phyloP scores from a whole-genome alignment of 2,888 invertebrate species.

The Drosophila mettleri region DNA sequence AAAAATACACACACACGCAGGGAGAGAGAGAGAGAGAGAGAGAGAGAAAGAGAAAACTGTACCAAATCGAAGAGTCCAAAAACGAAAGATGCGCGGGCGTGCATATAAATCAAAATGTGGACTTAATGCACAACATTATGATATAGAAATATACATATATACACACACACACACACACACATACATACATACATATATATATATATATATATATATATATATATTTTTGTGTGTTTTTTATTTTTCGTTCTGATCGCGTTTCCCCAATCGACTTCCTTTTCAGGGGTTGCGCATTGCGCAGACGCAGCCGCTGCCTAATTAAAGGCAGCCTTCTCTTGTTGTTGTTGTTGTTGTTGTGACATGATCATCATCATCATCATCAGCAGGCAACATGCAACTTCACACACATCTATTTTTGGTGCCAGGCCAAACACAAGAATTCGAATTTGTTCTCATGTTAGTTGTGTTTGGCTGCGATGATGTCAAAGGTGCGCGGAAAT shows the following conservation, averaged over 20 bases:
- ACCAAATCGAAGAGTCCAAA: conserved; percentile 46
- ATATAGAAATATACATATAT: background rate
- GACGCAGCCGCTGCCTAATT: conserved; percentile 52
- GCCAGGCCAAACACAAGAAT: conserved; percentile 6
- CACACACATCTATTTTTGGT: conserved; percentile 49
- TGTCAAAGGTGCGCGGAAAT: conserved; percentile 27
- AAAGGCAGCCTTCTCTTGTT: conserved; percentile 23
- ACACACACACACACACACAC: background rate
- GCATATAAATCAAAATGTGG: conserved; percentile 83
- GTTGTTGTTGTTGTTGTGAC: conserved; percentile 34
- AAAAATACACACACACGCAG: conserved; percentile 3
- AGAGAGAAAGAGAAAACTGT: conserved; percentile 12
- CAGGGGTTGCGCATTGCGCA: conserved; percentile 53
- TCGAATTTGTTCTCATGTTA: conserved; percentile 11
- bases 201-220: background rate
- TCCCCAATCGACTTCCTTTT: conserved; percentile 44
- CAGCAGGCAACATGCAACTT: conserved; percentile 36
- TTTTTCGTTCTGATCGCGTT: conserved; percentile 23
- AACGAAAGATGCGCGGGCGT: conserved; percentile 80
- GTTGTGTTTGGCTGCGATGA: conserved; percentile 1
- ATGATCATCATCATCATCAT: conserved; percentile 29
- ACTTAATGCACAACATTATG: conserved; percentile 63
- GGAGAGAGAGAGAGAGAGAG: no score
- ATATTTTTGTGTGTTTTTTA: background rate
- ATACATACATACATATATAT: background rate